Evolutionary conservation across 2,113 vertebrate genomes (phyloP).

Genomic region (Oostethus manadensis): DNA sequence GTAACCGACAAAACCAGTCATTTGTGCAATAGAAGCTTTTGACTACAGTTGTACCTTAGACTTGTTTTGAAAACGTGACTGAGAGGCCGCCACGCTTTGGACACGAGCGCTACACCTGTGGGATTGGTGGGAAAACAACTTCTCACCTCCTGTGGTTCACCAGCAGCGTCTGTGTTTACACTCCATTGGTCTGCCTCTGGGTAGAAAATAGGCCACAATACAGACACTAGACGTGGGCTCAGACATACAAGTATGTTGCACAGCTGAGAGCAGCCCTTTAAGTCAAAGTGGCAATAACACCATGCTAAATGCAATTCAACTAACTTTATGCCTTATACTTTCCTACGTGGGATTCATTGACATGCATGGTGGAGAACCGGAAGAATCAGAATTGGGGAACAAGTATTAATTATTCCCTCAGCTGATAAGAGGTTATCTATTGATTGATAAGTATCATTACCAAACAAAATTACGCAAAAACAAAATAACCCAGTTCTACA

Average conservation of each 20-base stretch:
- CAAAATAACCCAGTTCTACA: too few relatives aligned
- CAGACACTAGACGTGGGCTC: constrained; percentile 23
- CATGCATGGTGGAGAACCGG: too few relatives aligned
- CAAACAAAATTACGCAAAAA: too few relatives aligned
- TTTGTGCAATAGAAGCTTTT: constrained; percentile 33
- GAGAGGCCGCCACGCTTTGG: background rate
- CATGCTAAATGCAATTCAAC: background rate
- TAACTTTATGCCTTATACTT: too few relatives aligned
- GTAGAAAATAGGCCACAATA: constrained; percentile 30
- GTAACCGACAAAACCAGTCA: constrained; percentile 37
- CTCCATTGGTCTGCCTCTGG: constrained; percentile 12
- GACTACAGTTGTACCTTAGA: constrained; percentile 9
- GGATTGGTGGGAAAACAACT: constrained; percentile 20
- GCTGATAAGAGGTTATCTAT: too few relatives aligned
- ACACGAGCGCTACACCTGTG: constrained; percentile 36
- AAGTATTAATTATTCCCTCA: too few relatives aligned
- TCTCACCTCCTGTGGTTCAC: constrained; percentile 35
- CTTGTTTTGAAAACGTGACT: constrained; percentile 45
- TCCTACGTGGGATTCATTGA: too few relatives aligned
- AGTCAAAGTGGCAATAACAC: background rate
- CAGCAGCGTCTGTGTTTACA: constrained; percentile 52
- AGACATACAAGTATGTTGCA: background rate
- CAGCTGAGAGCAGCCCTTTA: background rate
- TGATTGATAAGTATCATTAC: too few relatives aligned
- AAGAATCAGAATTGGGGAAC: too few relatives aligned